A percentile compares a stretch with the other conserved stretches of the same genome.
Conservation (phyloP, 2,113 vertebrate species). For the Hippopotamus amphibius region DNA sequence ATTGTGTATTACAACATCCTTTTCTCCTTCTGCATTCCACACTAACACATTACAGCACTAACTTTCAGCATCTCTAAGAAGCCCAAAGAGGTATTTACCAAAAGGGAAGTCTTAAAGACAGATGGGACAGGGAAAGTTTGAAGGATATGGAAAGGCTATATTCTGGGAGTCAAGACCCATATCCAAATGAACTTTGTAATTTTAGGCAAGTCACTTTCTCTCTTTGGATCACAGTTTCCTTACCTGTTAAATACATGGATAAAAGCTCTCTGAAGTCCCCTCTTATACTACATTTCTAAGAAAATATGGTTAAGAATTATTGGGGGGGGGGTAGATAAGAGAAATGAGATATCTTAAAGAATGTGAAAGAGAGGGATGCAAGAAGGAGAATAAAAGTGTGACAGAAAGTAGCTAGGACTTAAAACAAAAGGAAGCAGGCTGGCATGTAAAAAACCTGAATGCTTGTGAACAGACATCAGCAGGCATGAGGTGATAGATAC, state of each 20-base stretch:
- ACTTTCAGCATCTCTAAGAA: not conserved
- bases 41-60: not conserved
- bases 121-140: not conserved
- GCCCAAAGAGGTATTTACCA: not conserved
- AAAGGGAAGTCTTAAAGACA: not conserved
- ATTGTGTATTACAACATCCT: not conserved
- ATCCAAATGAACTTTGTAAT: not conserved
- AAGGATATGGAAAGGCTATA: not conserved
- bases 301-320: not conserved
- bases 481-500: not conserved
- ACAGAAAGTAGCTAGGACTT: not conserved
- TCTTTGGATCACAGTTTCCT: not conserved
- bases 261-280: not conserved
- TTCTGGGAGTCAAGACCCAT: not conserved
- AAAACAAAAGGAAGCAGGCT: not conserved
- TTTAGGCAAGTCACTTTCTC: not conserved
- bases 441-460: not conserved
- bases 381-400: not conserved
- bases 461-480: not conserved
- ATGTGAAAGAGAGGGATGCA: not conserved
- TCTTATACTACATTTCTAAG: not conserved
- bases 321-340: not conserved
- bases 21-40: not conserved
- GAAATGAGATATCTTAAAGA: not conserved
- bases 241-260: not conserved